phyloP scores from a whole-genome alignment of 64 coral and sea anemone genomes.

The Pachyseris speciosa region DNA sequence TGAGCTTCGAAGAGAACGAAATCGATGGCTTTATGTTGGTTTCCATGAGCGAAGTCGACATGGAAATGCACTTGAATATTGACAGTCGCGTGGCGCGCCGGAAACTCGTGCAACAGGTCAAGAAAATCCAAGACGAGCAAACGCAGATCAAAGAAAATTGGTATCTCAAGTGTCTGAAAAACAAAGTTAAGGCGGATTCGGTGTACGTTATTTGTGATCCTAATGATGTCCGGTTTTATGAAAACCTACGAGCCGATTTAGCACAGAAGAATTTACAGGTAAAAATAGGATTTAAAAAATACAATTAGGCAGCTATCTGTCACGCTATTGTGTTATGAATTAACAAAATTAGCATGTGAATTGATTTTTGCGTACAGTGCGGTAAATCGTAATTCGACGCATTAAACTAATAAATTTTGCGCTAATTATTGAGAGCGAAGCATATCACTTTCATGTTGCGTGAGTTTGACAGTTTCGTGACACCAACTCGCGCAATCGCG shows the following conservation, averaged over 20 bases:
- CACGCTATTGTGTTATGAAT: constrained; percentile 11
- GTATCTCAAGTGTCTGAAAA: constrained; percentile 76
- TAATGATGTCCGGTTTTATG: constrained; percentile 55
- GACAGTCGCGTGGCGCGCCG: constrained; percentile 80
- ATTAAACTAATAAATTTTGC: too few relatives aligned
- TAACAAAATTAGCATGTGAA: neutral
- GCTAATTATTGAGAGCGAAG: too few relatives aligned
- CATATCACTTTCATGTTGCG: too few relatives aligned
- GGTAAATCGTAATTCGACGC: too few relatives aligned
- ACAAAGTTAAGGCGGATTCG: constrained; percentile 77
- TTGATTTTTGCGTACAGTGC: neutral
- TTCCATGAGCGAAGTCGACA: constrained; percentile 60
- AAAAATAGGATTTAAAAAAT: neutral
- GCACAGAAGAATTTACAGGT: constrained; percentile 80
- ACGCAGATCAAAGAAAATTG: constrained; percentile 55
- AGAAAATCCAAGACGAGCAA: constrained; percentile 73
- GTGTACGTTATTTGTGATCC: constrained; percentile 92
- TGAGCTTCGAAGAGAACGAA: constrained; percentile 95
- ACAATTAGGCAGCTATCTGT: neutral
- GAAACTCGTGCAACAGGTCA: constrained; percentile 83
- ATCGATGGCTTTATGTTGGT: constrained; percentile 88
- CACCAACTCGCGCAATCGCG: too few relatives aligned
- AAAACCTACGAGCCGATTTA: constrained; percentile 66
- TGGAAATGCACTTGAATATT: constrained; percentile 75
- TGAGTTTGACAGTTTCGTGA: too few relatives aligned